Evolutionary conservation across 2,113 vertebrate species (phyloP).

Genomic region (Thomomys bottae): DNA sequence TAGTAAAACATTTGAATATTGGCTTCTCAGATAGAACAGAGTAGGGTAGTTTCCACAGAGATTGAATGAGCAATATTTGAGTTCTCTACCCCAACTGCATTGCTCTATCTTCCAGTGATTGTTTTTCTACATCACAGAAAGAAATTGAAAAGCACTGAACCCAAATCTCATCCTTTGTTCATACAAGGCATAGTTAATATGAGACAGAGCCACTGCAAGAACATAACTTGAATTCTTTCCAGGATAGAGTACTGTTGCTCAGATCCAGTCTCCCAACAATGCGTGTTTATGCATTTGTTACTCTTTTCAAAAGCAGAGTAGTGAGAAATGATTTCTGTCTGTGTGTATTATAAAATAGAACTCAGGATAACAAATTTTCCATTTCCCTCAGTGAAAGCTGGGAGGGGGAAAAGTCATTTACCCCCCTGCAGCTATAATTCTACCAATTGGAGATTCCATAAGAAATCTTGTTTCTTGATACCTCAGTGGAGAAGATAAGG

Average conservation of each 20-base stretch:
- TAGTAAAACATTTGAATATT: not conserved
- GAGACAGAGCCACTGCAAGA: not conserved
- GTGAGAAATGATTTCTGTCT: not conserved
- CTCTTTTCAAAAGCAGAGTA: not conserved
- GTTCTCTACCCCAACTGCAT: not conserved
- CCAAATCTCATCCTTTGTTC: not conserved
- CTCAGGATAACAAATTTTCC: not conserved
- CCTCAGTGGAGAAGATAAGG: not conserved
- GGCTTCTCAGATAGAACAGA: not conserved
- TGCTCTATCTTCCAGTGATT: not conserved
- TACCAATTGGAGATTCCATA: not conserved
- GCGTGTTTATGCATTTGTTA: not conserved
- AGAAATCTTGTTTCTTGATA: not conserved
- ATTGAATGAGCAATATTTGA: not conserved
- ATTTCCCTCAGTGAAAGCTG: not conserved
- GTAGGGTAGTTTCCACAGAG: not conserved
- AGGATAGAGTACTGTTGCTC: not conserved
- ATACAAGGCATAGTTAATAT: not conserved
- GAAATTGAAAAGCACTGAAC: not conserved
- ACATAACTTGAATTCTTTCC: not conserved
- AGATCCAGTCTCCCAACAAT: not conserved
- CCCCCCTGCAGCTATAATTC: not conserved
- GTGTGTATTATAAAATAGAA: not conserved
- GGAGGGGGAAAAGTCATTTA: not conserved
- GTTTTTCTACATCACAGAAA: not conserved